Evolutionary conservation across 2,888 invertebrate genomes (phyloP).

Genomic region (Drosophila mettleri): DNA sequence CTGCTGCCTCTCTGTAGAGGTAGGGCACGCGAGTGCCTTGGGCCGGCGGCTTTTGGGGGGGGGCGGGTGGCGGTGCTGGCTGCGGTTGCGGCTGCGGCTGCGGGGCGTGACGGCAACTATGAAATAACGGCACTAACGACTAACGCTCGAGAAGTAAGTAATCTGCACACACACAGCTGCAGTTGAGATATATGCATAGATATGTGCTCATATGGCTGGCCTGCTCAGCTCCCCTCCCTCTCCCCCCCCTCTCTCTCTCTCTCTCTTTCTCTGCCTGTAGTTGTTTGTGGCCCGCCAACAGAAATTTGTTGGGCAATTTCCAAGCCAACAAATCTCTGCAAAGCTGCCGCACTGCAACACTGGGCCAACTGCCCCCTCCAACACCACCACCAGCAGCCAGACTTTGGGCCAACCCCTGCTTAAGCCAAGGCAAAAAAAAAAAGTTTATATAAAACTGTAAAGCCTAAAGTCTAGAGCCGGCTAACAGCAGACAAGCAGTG

Average conservation of each 20-base stretch:
- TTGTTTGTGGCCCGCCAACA: conserved; percentile 76
- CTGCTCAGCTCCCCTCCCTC: neutral
- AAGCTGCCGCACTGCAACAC: conserved; percentile 65
- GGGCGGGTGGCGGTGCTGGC: neutral
- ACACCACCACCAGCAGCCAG: neutral
- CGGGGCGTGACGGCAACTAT: conserved; percentile 76
- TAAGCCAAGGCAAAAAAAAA: conserved; percentile 7
- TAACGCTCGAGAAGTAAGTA: conserved; percentile 78
- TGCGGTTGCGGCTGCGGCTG: conserved; percentile 33
- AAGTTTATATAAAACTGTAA: neutral
- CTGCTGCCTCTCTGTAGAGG: neutral
- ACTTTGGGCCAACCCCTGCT: conserved; percentile 4
- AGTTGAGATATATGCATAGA: conserved; percentile 66
- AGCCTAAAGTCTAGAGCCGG: conserved; percentile 20
- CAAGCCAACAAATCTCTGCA: conserved; percentile 81
- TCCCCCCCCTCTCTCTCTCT: neutral
- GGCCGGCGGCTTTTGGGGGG: neutral
- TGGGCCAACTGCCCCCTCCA: neutral
- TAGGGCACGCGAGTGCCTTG: neutral
- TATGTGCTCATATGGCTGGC: conserved; percentile 65
- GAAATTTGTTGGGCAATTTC: conserved; percentile 81
- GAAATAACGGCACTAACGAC: conserved; percentile 81
- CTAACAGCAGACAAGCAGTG: conserved; percentile 11
- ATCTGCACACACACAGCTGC: conserved; percentile 62
- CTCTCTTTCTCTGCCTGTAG: conserved; percentile 21